Conservation (phyloP, 2,113 vertebrate species). For the Nycticebus coucang region DNA sequence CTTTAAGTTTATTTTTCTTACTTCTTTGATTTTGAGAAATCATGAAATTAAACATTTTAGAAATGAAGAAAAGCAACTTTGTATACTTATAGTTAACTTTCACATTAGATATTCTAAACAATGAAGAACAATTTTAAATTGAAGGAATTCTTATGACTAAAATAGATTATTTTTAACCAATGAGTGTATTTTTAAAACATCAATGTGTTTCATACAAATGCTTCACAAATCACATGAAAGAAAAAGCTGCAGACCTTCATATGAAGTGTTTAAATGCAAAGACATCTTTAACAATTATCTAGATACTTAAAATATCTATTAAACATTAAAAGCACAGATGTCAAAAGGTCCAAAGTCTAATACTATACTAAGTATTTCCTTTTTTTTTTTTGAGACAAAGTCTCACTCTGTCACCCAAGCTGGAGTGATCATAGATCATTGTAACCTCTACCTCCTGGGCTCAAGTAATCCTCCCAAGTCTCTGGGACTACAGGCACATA, state of each 20-base stretch:
- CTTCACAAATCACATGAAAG: slow-evolving; percentile 26
- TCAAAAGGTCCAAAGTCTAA: background rate
- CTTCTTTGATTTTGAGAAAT: slow-evolving; percentile 44
- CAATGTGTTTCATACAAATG: slow-evolving; percentile 39
- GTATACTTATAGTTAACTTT: slow-evolving; percentile 26
- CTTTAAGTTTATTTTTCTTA: slow-evolving; percentile 66
- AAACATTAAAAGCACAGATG: slow-evolving; percentile 33
- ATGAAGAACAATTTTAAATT: slow-evolving; percentile 36
- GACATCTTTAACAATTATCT: slow-evolving; percentile 11
- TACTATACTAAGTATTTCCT: background rate
- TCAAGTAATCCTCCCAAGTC: too few relatives aligned
- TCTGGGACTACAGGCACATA: too few relatives aligned
- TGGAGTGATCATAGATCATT: too few relatives aligned
- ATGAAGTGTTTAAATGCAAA: slow-evolving; percentile 40
- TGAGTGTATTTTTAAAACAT: slow-evolving; percentile 31
- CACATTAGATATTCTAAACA: slow-evolving; percentile 42
- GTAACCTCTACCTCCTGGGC: too few relatives aligned
- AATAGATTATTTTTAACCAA: slow-evolving; percentile 10
- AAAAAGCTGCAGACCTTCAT: background rate
- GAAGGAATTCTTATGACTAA: slow-evolving; percentile 37
- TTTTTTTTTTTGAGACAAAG: too few relatives aligned
- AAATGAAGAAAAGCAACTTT: slow-evolving; percentile 33
- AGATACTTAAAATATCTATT: background rate
- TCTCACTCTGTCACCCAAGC: too few relatives aligned
- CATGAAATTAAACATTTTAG: slow-evolving; percentile 25